Base-by-base conservation (phyloP, 2,888 invertebrate genomes). In the Pedicia rivosa region DNA sequence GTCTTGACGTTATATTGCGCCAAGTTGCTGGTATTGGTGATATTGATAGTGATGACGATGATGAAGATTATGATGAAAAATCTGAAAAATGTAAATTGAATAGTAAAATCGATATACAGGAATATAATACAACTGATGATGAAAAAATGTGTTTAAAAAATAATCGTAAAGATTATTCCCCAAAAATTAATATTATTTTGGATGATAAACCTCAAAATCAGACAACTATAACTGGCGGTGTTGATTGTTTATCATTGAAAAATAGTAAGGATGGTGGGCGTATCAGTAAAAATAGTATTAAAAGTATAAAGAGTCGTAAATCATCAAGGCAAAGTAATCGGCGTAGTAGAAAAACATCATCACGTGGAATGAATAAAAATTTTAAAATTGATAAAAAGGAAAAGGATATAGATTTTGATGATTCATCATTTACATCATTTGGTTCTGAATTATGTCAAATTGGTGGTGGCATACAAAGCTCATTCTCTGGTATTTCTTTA, bases 401-500 rank as follows among this genome's bases (percentile, higher is more conserved):
- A 35, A 42, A 46, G 16, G 50, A 51, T 38, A 50, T 54, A 10
- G 52, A 55, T 43, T 53, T 58, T 17, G 59, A 54, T 40, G 42
- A 50, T 38, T 55, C 56, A 3, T 63, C 64, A 0, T 44, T 53
- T 2, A 52, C 52, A 26, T 55, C 56, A 1, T 57, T 52, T 29
- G 63, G 63, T 33, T 57, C 63, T 2, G 68, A 66, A 46, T 46
- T 67, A 36, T 34, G 24, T 6, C 34, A 22, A 12, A 12, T 26
- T 10, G 35, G 63, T 64, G 27, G 52, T 35, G 44, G 51, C 49
- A 19, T 48, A 12, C 59, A 60, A 35, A 66, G 54, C 40, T 64
- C 63, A 2, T 56, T 60, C 35, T 68, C 67, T 2, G 65, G 60
- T 3, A 50, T 59, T 20, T 67, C 67, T 2, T n/a, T 16, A 6